These are phyloP conservation scores for Cinara cedri DNA, from an alignment of 2,888 invertebrate species.

Conservation along the genomic window DNA sequence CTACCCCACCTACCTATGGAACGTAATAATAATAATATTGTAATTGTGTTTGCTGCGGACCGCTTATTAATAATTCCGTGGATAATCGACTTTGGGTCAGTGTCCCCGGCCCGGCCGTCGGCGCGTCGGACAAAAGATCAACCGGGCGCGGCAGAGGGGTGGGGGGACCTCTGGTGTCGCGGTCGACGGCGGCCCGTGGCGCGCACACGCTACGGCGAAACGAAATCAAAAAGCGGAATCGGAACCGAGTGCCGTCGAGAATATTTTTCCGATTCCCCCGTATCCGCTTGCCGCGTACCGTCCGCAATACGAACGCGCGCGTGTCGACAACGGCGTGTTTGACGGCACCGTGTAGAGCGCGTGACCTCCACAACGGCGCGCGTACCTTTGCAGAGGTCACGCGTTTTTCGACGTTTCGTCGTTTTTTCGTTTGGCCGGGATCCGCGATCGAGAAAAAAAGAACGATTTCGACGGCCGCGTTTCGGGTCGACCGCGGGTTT, in stretches of 20 bases:
- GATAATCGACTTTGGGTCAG: conserved; percentile 40
- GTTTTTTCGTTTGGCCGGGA: too few relatives aligned
- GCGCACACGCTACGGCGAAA: neutral
- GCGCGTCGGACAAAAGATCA: conserved; percentile 26
- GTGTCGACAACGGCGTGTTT: too few relatives aligned
- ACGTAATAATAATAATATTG: neutral
- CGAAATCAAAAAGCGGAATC: neutral
- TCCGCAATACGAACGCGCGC: too few relatives aligned
- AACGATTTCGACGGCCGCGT: too few relatives aligned
- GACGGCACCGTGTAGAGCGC: too few relatives aligned
- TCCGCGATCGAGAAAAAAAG: too few relatives aligned
- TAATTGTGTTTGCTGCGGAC: neutral
- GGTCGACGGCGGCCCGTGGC: neutral
- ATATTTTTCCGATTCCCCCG: too few relatives aligned
- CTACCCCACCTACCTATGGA: too few relatives aligned
- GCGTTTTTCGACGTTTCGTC: too few relatives aligned
- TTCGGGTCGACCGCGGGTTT: too few relatives aligned
- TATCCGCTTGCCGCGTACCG: too few relatives aligned
- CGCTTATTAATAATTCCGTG: conserved; percentile 20
- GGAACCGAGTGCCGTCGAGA: neutral
- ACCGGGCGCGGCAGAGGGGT: neutral
- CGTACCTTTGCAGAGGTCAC: conserved; percentile 34
- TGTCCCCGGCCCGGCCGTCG: conserved; percentile 19
- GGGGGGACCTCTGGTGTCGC: neutral
- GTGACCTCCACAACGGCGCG: conserved; percentile 37